Evolutionary conservation across 2,888 invertebrate genomes (phyloP).

Genomic region (Pherbina coryleti): DNA sequence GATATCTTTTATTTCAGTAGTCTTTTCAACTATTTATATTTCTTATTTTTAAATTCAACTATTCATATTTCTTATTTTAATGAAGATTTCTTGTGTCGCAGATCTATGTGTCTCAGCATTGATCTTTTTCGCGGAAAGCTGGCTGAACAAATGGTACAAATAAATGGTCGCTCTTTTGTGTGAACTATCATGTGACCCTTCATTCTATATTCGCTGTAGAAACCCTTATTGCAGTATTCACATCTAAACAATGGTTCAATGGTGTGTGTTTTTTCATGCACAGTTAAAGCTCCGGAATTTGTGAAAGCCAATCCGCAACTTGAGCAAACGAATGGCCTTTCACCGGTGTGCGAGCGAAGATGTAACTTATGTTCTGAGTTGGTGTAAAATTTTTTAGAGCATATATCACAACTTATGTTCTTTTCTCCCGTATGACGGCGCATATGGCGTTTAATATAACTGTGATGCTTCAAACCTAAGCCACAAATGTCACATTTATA

Average conservation of each 20-base stretch:
- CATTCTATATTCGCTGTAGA: neutral
- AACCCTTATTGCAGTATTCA: slow-evolving; percentile 9
- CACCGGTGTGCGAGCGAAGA: slow-evolving; percentile 70
- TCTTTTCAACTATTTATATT: neutral
- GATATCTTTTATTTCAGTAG: neutral
- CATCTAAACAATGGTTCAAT: slow-evolving; percentile 19
- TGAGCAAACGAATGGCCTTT: slow-evolving; percentile 73
- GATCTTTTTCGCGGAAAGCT: slow-evolving; percentile 11
- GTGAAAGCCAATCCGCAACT: slow-evolving; percentile 73
- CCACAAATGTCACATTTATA: slow-evolving; percentile 24
- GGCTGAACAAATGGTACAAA: neutral
- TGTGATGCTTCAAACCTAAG: neutral
- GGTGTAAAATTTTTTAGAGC: slow-evolving; percentile 30
- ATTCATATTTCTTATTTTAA: too few relatives aligned
- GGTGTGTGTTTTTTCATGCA: slow-evolving; percentile 9
- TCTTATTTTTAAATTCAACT: too few relatives aligned
- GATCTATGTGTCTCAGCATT: neutral
- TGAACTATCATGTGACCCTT: slow-evolving; percentile 15
- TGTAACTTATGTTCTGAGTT: slow-evolving; percentile 21
- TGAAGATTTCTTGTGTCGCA: neutral
- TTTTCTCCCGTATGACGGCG: slow-evolving; percentile 6
- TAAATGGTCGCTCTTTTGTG: slow-evolving; percentile 1
- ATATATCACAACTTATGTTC: slow-evolving; percentile 31
- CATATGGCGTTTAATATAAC: neutral
- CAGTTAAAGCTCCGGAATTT: neutral